Evolutionary conservation across 2,888 invertebrate genomes (phyloP), one percentile per base, ranked within the genome.

Genomic region (Bellardia pandia): DNA sequence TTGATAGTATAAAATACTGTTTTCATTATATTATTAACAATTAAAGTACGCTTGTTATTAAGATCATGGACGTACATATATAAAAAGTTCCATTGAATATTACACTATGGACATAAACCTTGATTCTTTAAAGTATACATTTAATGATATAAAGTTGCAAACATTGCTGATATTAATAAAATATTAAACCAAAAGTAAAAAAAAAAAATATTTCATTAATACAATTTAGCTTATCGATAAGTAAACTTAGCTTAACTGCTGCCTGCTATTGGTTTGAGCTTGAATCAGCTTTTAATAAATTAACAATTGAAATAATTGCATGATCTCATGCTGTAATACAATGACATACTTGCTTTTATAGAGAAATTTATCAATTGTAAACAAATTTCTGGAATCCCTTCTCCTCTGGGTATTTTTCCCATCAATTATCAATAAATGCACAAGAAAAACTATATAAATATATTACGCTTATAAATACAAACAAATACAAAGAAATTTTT

Each of bases 381-480:
- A n/a, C 3, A 45, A 71, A 62, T 71, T 23, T 23, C 30, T n/a
- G 11, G 51, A 40, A 79, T 60, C 30, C 48, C 30, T 48, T 71
- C 69, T 71, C 48, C 51, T 37, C 4, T 45, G 45, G 33, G 9
- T 9, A 40, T n/a, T 37, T 80, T 80, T 53, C 42, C 51, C 72
- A 80, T 80, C 62, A 51, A 51, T 51, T 72, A 62, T 80, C 30
- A 45, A 45, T 68, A 13, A 53, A 64, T 48, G 56, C 14, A 75
- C 71, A 66, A 64, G 11, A 51, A 58, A 78, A 45, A 8, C 3
- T 14, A 68, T 30, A 69, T 33, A n/a, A 9, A 9, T 40, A 16
- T 56, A 8, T 56, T 45, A 66, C 23, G 7, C 33, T 56, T 14
- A 45, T 45, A 11, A 11, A 48, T 9, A 48, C 48, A 48, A 14